Conservation (phyloP, 2,113 vertebrate genomes). For the Calonectris borealis region DNA sequence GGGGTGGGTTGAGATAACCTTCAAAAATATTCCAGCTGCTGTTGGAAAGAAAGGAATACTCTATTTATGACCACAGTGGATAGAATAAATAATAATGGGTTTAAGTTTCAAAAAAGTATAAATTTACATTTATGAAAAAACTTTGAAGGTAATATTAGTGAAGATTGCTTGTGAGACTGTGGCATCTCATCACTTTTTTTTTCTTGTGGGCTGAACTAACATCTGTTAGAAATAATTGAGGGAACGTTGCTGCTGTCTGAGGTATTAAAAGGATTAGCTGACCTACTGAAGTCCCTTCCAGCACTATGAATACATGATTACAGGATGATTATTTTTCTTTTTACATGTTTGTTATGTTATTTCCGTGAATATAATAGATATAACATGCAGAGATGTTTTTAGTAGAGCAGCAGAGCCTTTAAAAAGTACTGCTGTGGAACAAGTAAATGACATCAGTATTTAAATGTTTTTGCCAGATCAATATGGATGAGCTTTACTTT, state of each 20-base stretch:
- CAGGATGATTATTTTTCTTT: background rate
- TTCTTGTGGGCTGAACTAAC: background rate
- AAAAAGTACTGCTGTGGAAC: background rate
- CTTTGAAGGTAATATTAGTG: background rate
- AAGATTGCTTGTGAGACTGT: background rate
- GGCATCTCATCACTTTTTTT: fast-evolving
- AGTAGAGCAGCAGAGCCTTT: background rate
- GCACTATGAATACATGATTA: background rate
- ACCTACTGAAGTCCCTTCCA: background rate
- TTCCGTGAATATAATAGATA: background rate
- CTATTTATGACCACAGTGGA: background rate
- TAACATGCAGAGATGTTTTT: background rate
- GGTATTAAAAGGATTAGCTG: background rate
- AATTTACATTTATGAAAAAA: background rate
- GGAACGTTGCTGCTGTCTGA: background rate
- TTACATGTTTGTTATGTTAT: background rate
- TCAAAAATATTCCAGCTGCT: background rate
- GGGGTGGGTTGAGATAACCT: background rate
- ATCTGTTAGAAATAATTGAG: background rate
- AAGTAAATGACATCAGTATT: background rate
- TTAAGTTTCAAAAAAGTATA: background rate
- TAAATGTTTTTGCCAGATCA: background rate
- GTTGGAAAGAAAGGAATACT: background rate
- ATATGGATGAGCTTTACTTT: background rate
- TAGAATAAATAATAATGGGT: background rate